Base-by-base conservation (phyloP, 2,888 invertebrate species). In the Mesochorus sp. region DNA sequence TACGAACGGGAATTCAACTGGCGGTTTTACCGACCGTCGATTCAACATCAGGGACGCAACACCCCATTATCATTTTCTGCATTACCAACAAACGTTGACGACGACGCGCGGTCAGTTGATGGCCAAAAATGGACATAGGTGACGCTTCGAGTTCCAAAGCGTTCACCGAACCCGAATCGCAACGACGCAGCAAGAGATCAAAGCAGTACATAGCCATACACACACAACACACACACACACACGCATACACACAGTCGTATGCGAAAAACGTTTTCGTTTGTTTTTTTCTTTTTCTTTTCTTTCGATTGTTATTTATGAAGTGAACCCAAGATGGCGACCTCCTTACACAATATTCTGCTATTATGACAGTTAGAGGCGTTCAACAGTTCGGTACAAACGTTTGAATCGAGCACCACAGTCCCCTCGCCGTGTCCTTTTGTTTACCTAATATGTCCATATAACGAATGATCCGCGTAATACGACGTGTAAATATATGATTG, bases 381-480 rank as follows among this genome's bases (percentile, higher is more conserved):
- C 12, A 14, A 53, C 14, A 2, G 26, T n/a, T 17, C 66, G 42
- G 39, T 12, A n/a, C 28, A 28, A 42, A 26, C 34, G 26, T n/a
- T 12, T 5, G 31, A 49, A 37, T 59, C 28, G 44, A 34, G 55
- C 49, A 70, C n/a, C n/a, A n/a, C n/a, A n/a, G n/a, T n/a, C n/a
- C n/a, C n/a, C n/a, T n/a, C n/a, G n/a, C n/a, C n/a, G n/a, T n/a
- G n/a, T 57, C 59, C 59, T 70, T 37, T 62, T 47, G 24, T 66
- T 61, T 39, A 12, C 70, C 70, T 61, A 71, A 71, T 71, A 71
- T 71, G 70, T 71, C 26, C 70, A 71, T 71, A 71, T 61, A 49
- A 49, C 57, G 26, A 24, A 24, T 31, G 34, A 37, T 28, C 26
- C n/a, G 70, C 61, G 51, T 42, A n/a, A n/a, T n/a, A n/a, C n/a